Base-by-base conservation (phyloP, 1,140 invertebrate species). In the Cyphomyrmex costatus region DNA sequence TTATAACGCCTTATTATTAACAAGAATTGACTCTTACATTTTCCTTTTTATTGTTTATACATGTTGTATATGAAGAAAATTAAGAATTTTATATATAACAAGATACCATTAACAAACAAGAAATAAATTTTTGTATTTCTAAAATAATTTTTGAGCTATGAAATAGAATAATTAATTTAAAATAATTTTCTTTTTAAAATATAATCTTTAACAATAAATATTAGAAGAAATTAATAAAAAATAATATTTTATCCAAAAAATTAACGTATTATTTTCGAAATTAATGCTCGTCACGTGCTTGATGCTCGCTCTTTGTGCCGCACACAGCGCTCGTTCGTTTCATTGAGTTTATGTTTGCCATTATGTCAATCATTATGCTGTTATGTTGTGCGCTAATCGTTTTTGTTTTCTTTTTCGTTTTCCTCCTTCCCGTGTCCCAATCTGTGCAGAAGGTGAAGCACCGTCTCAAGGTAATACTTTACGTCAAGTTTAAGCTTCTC, bases 381-480 rank as follows among this genome's bases (percentile, higher is more conserved):
- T 86, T 82, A 56, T 21, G 56, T 74, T 90, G 86, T 90, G 78
- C 87, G 88, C 71, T 90, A 90, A 91, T 94, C 56, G 79, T 93
- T 94, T 83, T 94, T 93, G 90, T 94, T 93, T 91, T 92, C 78
- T 92, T 92, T 92, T 85, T 92, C 82, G 90, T 92, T 83, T 74
- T 74, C 21, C 91, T 92, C 87, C 80, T 68, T 63, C 85, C 80
- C 76, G 85, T 87, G 88, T 92, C 87, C 89, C 91, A 92, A 91
- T 91, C 90, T 92, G 89, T 91, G 89, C 91, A 92, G 93, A 95
- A 91, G 91, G 91, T 91, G 93, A 94, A 90, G 82, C 93, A 86
- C 76, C 93, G 71, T 91, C 90, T 70, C 79, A 92, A 94, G 94
- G 94, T 94, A 94, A 92, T 93, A 91, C 78, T 91, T 91, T 89